phyloP scores from a whole-genome alignment of 1,140 invertebrate genomes.

The Bombus breviceps region DNA sequence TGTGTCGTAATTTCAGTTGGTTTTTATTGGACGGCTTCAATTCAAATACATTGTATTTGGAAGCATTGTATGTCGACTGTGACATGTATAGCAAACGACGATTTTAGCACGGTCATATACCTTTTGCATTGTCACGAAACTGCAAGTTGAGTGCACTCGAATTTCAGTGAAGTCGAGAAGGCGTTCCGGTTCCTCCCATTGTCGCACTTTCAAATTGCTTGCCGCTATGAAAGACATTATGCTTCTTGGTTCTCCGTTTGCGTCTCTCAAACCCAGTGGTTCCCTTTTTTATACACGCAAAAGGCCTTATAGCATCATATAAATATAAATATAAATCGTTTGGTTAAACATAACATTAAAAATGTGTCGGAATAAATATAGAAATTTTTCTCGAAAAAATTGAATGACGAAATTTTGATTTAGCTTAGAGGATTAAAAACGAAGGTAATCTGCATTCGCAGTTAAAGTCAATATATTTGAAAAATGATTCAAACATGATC shows the following conservation, averaged over 20 bases:
- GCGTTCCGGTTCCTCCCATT: slow-evolving; percentile 72
- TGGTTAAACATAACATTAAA: too few relatives aligned
- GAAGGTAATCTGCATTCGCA: too few relatives aligned
- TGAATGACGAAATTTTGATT: too few relatives aligned
- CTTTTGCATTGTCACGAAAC: slow-evolving; percentile 74
- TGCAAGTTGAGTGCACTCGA: slow-evolving; percentile 79
- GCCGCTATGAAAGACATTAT: slow-evolving; percentile 65
- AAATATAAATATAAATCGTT: too few relatives aligned
- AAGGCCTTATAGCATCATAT: background rate
- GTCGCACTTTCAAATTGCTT: slow-evolving; percentile 69
- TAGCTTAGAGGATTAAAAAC: too few relatives aligned
- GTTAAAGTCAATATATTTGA: too few relatives aligned
- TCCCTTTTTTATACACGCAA: slow-evolving; percentile 49
- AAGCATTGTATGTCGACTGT: slow-evolving; percentile 27
- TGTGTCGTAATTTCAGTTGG: background rate
- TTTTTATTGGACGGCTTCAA: background rate
- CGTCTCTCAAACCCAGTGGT: slow-evolving; percentile 59
- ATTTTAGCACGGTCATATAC: slow-evolving; percentile 77
- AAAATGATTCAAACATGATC: too few relatives aligned
- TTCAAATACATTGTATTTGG: background rate
- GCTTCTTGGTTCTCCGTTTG: slow-evolving; percentile 63
- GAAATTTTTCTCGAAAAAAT: too few relatives aligned
- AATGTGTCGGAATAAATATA: too few relatives aligned
- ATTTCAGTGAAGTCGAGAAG: slow-evolving; percentile 73
- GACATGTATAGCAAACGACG: slow-evolving; percentile 74